phyloP scores from a whole-genome alignment of 2,888 invertebrate genomes.

The Polyploca ridens region DNA sequence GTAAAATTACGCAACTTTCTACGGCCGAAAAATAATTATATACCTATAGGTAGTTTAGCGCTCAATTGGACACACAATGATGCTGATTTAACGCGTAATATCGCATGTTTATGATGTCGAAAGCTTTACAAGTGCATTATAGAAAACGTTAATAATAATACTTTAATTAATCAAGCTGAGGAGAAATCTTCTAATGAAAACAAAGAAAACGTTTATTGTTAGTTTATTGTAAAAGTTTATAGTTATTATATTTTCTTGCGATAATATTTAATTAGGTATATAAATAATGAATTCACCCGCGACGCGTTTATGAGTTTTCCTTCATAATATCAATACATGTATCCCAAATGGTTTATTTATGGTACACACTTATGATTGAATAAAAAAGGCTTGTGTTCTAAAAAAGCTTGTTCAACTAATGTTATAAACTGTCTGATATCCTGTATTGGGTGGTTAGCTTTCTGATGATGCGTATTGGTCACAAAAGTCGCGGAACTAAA shows the following conservation, averaged over 20 bases:
- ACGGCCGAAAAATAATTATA: conserved; percentile 46
- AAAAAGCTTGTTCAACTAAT: neutral
- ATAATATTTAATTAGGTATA: neutral
- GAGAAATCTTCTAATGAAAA: neutral
- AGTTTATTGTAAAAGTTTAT: too few species aligned
- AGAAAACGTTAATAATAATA: neutral
- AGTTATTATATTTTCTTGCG: too few species aligned
- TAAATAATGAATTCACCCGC: neutral
- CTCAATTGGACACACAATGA: conserved; percentile 28
- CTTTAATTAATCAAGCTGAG: neutral
- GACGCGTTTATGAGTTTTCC: too few species aligned
- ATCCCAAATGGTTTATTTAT: too few species aligned
- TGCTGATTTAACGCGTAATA: conserved; percentile 42
- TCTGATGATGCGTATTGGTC: neutral
- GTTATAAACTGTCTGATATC: neutral
- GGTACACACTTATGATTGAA: too few species aligned
- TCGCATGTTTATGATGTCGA: neutral
- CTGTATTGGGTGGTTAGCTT: neutral
- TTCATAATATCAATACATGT: too few species aligned
- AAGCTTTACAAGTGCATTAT: neutral
- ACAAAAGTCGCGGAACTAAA: neutral
- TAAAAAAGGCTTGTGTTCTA: too few species aligned
- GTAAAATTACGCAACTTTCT: conserved; percentile 83
- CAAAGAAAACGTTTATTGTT: too few species aligned
- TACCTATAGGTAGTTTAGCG: conserved; percentile 10